A percentile compares a stretch with the other conserved stretches of the same genome.
These are phyloP conservation scores for Hydrochoerus hydrochaeris DNA, from an alignment of 2,113 vertebrate species.

Conservation along the genomic window DNA sequence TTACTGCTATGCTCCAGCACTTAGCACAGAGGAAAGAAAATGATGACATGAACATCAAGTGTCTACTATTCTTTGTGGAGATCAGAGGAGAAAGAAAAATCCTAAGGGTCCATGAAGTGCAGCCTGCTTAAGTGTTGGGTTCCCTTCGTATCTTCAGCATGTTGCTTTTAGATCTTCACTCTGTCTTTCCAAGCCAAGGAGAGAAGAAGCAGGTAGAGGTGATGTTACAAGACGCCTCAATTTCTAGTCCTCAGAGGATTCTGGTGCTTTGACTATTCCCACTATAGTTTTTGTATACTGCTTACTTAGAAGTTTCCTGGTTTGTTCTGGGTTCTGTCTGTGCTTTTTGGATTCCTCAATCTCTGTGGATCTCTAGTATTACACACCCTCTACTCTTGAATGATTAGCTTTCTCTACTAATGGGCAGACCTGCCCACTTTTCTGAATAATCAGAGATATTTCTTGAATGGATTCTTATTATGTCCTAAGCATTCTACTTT, in stretches of 20 bases:
- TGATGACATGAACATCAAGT: background rate
- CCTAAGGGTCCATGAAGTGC: background rate
- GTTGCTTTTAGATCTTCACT: background rate
- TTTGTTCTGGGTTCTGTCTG: background rate
- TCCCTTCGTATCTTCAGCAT: background rate
- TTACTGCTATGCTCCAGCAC: background rate
- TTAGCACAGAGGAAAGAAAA: background rate
- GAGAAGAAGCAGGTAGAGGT: background rate
- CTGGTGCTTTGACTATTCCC: background rate
- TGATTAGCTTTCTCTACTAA: background rate
- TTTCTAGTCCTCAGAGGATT: accelerated
- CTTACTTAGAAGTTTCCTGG: background rate
- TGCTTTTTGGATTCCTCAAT: background rate
- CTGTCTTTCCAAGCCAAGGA: background rate
- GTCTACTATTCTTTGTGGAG: background rate
- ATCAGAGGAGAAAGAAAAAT: background rate
- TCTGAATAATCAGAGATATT: background rate
- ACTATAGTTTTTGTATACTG: background rate
- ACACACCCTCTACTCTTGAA: background rate
- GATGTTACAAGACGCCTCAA: background rate
- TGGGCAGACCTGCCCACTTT: background rate
- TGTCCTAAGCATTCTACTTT: background rate
- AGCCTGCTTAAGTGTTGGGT: background rate
- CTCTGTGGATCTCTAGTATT: background rate
- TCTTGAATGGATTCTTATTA: background rate